These are phyloP conservation scores for Brachyptera risi DNA, from an alignment of 2,888 invertebrate species.

Conservation along the genomic window DNA sequence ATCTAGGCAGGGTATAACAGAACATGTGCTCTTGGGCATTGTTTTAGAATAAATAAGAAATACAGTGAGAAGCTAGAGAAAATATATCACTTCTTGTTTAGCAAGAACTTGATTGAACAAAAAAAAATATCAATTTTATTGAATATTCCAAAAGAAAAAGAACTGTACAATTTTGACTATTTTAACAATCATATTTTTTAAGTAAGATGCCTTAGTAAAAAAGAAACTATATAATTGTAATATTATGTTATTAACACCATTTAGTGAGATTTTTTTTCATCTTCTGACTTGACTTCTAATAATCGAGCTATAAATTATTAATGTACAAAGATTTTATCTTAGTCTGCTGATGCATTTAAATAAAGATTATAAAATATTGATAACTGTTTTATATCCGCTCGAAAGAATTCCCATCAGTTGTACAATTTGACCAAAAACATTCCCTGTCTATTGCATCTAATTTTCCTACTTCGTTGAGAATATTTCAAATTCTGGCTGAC, in stretches of 20 bases:
- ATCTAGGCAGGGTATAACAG: background rate
- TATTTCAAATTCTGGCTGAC: no score
- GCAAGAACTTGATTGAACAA: slow-evolving; percentile 12
- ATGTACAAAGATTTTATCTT: slow-evolving; percentile 27
- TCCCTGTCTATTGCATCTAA: background rate
- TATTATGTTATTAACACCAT: no score
- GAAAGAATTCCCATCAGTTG: no score
- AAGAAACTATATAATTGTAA: no score
- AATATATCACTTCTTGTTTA: slow-evolving; percentile 19
- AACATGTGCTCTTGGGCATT: slow-evolving; percentile 21
- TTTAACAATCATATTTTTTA: slow-evolving; percentile 2
- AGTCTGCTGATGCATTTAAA: slow-evolving; percentile 30
- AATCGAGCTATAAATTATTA: slow-evolving; percentile 20
- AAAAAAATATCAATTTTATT: slow-evolving; percentile 12
- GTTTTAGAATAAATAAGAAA: slow-evolving; percentile 25
- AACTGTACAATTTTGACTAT: slow-evolving; percentile 2
- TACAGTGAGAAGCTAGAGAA: slow-evolving; percentile 27
- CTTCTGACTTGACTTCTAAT: slow-evolving; percentile 28
- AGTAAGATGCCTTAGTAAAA: slow-evolving; percentile 13
- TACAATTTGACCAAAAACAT: no score
- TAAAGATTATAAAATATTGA: slow-evolving; percentile 26
- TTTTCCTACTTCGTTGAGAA: no score
- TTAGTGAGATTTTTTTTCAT: slow-evolving; percentile 19
- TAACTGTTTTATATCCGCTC: no score
- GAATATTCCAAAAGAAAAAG: slow-evolving; percentile 6